These are phyloP conservation scores for Sebastes fasciatus DNA, from an alignment of 2,113 vertebrate species.

Conservation along the genomic window DNA sequence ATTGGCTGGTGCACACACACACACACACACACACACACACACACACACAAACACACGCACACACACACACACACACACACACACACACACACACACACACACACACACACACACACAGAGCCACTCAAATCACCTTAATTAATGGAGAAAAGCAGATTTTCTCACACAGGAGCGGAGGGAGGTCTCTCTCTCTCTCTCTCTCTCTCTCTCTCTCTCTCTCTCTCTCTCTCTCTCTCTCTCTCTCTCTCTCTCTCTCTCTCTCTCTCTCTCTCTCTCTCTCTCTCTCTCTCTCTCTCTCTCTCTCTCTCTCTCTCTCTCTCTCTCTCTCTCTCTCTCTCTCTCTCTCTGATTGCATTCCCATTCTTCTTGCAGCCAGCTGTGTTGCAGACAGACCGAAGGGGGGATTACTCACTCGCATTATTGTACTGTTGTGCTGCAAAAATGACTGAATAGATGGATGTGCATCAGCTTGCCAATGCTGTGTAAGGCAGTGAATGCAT, in stretches of 20 bases:
- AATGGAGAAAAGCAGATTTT: conserved; percentile 62
- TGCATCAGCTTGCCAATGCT: not conserved
- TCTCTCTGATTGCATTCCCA: conserved; percentile 63
- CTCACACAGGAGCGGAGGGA: conserved; percentile 21
- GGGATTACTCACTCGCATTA: conserved; percentile 25
- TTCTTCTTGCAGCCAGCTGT: conserved; percentile 63
- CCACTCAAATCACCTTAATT: conserved; percentile 59
- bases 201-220: conserved; percentile 13
- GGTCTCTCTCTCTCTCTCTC: conserved; percentile 24
- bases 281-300: conserved; percentile 21
- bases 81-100: not conserved
- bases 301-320: conserved; percentile 8
- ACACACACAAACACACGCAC: conserved; percentile 19
- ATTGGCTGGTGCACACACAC: conserved; percentile 50
- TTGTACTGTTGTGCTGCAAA: not conserved
- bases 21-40: conserved; percentile 3
- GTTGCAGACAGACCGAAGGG: conserved; percentile 44
- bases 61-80: conserved; percentile 13
- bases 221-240: conserved; percentile 15
- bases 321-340: conserved; percentile 3
- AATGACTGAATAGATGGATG: conserved; percentile 16
- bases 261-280: conserved; percentile 9
- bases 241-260: conserved; percentile 15
- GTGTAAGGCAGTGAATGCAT: not conserved
- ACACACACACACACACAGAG: conserved; percentile 18